A percentile compares a stretch with the other conserved stretches of the same genome.
Conservation (phyloP, 2,113 vertebrate species). For the Eudyptes chrysolophus region DNA sequence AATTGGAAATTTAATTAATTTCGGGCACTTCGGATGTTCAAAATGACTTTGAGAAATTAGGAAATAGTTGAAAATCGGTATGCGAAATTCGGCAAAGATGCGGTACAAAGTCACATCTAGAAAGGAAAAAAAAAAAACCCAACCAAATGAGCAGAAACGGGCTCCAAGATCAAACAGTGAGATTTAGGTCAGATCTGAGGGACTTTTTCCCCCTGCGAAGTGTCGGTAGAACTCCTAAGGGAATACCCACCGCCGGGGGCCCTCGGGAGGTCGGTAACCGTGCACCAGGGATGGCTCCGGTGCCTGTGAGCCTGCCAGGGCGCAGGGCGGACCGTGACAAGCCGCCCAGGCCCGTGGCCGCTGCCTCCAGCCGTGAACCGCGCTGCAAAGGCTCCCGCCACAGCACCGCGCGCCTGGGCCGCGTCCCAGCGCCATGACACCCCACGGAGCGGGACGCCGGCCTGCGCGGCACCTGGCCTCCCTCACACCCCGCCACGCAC, state of each 20-base stretch:
- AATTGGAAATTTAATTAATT: neutral
- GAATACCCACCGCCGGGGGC: neutral
- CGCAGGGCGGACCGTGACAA: no score
- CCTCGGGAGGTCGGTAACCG: accelerated
- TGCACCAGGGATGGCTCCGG: accelerated
- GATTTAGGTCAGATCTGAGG: neutral
- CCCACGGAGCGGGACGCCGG: accelerated
- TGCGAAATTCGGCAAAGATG: neutral
- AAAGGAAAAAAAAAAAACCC: neutral
- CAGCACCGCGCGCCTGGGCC: accelerated
- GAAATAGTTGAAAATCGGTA: neutral
- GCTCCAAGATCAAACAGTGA: neutral
- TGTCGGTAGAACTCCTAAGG: no score
- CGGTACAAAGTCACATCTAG: neutral
- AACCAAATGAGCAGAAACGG: neutral
- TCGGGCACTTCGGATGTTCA: neutral
- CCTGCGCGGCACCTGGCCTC: neutral
- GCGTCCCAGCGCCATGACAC: accelerated
- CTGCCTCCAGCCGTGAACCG: neutral
- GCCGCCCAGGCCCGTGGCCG: accelerated
- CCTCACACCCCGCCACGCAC: neutral
- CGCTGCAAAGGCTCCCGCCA: neutral
- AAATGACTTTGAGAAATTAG: neutral
- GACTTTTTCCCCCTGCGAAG: accelerated
- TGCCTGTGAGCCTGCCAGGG: neutral